Evolutionary conservation across 1,140 invertebrate genomes (phyloP).

Genomic region (Lepidurus packardi): DNA sequence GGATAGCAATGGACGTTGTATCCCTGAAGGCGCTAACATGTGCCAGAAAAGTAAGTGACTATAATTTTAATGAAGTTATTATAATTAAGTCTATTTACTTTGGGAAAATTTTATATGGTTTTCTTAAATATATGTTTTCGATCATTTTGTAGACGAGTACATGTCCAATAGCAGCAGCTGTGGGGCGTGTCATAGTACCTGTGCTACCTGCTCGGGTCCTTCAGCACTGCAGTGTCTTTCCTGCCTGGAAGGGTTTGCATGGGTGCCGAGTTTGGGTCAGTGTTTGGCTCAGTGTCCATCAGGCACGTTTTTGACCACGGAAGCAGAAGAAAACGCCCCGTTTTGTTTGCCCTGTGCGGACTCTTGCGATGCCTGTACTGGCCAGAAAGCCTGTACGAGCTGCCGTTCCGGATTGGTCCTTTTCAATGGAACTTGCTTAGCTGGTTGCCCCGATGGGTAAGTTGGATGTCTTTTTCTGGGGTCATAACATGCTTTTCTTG

Average conservation of each 20-base stretch:
- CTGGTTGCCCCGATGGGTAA: conserved; percentile 61
- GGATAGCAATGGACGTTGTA: conserved; percentile 35
- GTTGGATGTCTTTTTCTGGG: conserved; percentile 34
- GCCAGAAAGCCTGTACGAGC: conserved; percentile 67
- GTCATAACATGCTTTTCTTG: not conserved
- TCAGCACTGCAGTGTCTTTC: conserved; percentile 61
- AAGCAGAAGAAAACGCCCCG: conserved; percentile 45
- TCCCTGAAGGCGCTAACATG: conserved; percentile 34
- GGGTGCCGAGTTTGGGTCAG: conserved; percentile 58
- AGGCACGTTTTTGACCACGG: conserved; percentile 54
- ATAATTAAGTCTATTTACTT: not conserved
- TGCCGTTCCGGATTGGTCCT: conserved; percentile 65
- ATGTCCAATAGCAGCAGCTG: conserved; percentile 61
- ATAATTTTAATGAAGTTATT: not conserved
- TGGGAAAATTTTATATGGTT: not conserved
- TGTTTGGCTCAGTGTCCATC: conserved; percentile 67
- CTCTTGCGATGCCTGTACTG: conserved; percentile 67
- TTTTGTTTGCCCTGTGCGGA: conserved; percentile 68
- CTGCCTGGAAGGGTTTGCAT: conserved; percentile 51
- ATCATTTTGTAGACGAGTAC: conserved; percentile 53
- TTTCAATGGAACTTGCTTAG: conserved; percentile 70
- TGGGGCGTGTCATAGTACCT: conserved; percentile 61
- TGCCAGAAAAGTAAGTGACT: conserved; percentile 31
- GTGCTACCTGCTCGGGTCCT: conserved; percentile 63
- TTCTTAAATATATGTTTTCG: not conserved